These are phyloP conservation scores for Ophioderma brevispina DNA, from an alignment of 35 echinoderm and acorn worm species.

Conservation along the genomic window DNA sequence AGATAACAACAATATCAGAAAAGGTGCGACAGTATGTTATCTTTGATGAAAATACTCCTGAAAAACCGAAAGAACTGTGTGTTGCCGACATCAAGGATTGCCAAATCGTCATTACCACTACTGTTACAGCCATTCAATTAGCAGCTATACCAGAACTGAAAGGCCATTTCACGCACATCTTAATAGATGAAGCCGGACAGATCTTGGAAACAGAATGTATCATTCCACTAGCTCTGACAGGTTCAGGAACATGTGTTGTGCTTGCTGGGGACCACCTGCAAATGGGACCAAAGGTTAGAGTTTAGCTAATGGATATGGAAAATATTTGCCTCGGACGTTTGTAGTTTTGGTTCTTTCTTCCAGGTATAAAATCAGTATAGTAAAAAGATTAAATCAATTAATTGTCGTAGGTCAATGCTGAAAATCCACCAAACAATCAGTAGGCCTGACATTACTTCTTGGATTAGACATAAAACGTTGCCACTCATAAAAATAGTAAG, in stretches of 20 bases:
- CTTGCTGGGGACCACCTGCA: conserved; percentile 90
- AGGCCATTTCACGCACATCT: conserved; percentile 72
- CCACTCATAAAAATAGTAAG: no score
- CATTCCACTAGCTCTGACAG: conserved; percentile 74
- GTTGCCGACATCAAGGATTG: not conserved
- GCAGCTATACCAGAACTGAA: not conserved
- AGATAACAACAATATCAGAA: conserved; percentile 37
- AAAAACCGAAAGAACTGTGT: not conserved
- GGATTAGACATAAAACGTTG: no score
- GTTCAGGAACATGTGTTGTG: conserved; percentile 54
- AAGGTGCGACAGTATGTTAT: conserved; percentile 45
- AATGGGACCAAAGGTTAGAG: conserved; percentile 77
- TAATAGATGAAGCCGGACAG: conserved; percentile 88
- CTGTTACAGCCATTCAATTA: conserved; percentile 44
- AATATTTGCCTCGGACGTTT: no score
- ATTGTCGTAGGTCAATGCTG: no score
- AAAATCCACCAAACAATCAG: no score
- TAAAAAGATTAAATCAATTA: not conserved
- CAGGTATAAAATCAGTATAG: not conserved
- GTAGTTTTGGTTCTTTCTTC: not conserved
- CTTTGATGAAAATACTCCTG: not conserved
- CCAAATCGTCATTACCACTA: conserved; percentile 63
- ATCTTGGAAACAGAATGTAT: conserved; percentile 74
- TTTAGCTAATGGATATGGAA: no score
- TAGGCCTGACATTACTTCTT: no score